phyloP scores from a whole-genome alignment of 2,888 invertebrate genomes.

The Diadegma fenestrale region DNA sequence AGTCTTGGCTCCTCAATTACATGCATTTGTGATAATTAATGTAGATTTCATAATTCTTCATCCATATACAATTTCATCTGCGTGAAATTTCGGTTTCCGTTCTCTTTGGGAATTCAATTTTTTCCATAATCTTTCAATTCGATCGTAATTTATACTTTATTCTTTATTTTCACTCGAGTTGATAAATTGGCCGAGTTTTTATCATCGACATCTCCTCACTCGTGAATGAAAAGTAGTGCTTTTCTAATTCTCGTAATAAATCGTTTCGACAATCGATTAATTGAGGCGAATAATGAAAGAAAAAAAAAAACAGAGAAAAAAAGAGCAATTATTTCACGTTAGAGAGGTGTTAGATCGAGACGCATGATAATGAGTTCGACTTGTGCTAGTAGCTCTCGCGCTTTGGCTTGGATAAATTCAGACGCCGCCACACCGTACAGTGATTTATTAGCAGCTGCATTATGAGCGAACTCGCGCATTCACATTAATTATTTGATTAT shows the following conservation, averaged over 20 bases:
- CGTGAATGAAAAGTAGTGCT: background rate
- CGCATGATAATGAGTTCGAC: constrained; percentile 54
- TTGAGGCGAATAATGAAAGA: constrained; percentile 2
- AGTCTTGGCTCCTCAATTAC: background rate
- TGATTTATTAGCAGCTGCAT: constrained; percentile 69
- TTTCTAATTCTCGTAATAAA: constrained; percentile 20
- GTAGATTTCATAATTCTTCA: background rate
- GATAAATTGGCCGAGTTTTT: background rate
- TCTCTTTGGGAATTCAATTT: background rate
- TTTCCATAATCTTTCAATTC: background rate
- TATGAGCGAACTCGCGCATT: constrained; percentile 67
- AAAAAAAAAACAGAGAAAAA: constrained; percentile 26
- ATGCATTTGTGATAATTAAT: background rate
- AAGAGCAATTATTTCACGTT: constrained; percentile 54
- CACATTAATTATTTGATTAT: constrained; percentile 70
- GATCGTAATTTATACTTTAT: background rate
- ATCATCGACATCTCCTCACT: background rate
- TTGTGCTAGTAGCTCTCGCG: constrained; percentile 23
- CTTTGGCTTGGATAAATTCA: constrained; percentile 27
- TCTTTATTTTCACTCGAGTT: background rate
- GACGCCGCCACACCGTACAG: constrained; percentile 17
- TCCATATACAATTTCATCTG: background rate
- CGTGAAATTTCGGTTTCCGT: background rate
- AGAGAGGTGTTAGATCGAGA: constrained; percentile 48
- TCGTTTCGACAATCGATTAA: constrained; percentile 14